A percentile compares a stretch with the other conserved stretches of the same genome.
Evolutionary conservation across 2,888 invertebrate species (phyloP).

Genomic region (Nemurella pictetii): DNA sequence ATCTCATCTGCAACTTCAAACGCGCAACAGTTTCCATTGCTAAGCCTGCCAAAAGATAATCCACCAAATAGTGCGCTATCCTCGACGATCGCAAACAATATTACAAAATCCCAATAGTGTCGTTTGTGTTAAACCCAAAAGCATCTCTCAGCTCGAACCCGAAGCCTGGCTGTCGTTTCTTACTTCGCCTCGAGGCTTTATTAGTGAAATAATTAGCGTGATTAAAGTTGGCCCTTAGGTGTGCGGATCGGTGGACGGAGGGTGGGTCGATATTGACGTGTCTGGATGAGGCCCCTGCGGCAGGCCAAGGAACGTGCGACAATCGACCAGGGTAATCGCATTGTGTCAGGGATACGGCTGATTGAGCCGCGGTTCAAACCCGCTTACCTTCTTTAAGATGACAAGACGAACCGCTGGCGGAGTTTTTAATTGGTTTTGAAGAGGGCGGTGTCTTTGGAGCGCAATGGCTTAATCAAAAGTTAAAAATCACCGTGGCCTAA

Average conservation of each 20-base stretch:
- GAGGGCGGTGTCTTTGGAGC: not conserved
- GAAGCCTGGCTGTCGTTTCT: not conserved
- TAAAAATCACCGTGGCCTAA: no score
- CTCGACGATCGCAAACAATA: not conserved
- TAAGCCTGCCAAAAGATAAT: no score
- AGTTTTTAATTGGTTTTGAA: not conserved
- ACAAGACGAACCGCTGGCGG: not conserved
- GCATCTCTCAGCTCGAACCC: not conserved
- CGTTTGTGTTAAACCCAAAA: not conserved
- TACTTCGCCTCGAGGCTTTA: not conserved
- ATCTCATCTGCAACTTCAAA: not conserved
- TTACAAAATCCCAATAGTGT: not conserved
- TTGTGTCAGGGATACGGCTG: not conserved
- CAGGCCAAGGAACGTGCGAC: not conserved
- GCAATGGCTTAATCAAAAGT: not conserved
- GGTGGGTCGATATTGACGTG: not conserved
- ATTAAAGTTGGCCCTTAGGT: not conserved
- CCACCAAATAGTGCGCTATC: no score
- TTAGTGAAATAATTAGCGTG: not conserved
- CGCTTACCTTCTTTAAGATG: not conserved
- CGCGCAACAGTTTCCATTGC: not conserved
- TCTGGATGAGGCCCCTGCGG: not conserved
- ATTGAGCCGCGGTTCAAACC: not conserved
- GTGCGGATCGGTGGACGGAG: not conserved
- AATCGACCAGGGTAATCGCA: not conserved